phyloP scores from a whole-genome alignment of 2,888 invertebrate species.

The Sinhomidia bicolor region DNA sequence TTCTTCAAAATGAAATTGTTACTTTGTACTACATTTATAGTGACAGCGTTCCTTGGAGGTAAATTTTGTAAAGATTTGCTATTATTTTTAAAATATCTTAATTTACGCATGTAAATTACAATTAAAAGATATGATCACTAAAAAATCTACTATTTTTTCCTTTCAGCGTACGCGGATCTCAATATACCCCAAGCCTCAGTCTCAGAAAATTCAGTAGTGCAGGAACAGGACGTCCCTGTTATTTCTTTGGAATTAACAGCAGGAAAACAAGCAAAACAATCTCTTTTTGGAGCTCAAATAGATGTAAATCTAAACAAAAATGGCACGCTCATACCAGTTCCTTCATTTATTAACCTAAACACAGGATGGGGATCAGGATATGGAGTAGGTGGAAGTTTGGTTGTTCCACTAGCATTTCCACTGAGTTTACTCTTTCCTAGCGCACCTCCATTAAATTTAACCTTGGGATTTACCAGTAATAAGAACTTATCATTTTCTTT shows the following conservation, averaged over 20 bases:
- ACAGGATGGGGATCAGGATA: not conserved
- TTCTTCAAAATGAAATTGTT: constrained; percentile 19
- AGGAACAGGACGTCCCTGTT: not conserved
- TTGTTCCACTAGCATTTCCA: constrained; percentile 10
- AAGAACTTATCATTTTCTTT: not conserved
- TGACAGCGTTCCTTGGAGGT: constrained; percentile 30
- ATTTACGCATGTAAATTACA: too few relatives aligned
- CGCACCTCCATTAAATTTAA: constrained; percentile 4
- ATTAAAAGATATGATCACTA: not conserved
- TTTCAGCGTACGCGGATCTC: constrained; percentile 14
- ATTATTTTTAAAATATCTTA: not conserved
- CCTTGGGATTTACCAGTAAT: not conserved
- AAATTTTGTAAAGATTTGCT: not conserved
- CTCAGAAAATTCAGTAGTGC: not conserved
- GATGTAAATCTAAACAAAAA: constrained; percentile 28
- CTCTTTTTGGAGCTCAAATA: not conserved
- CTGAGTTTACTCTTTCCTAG: not conserved
- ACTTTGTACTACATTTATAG: not conserved
- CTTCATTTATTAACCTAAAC: not conserved
- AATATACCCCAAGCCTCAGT: not conserved
- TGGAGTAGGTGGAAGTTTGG: not conserved
- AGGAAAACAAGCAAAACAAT: not conserved
- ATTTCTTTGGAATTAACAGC: not conserved
- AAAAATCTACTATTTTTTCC: not conserved
- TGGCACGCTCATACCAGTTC: not conserved